phyloP scores from a whole-genome alignment of 2,797 vertebrate genomes.

The Intellagama lesueurii region DNA sequence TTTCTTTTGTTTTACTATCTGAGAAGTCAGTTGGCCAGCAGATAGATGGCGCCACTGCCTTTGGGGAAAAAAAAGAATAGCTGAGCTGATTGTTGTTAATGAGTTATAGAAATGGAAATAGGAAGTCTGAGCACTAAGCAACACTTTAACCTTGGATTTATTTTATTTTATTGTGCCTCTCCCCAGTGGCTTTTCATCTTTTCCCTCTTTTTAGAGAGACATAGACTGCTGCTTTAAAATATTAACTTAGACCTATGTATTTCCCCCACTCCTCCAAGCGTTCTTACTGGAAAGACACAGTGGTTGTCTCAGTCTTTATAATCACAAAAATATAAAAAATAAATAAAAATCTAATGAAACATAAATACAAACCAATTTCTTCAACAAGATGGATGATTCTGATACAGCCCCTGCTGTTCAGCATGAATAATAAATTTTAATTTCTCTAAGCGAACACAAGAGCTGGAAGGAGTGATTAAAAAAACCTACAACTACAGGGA shows the following conservation, averaged over 20 bases:
- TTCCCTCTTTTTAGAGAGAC: not conserved
- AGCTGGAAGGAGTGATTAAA: not conserved
- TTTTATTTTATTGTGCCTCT: constrained; percentile 7
- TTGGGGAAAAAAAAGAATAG: not conserved
- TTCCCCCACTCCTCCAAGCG: not conserved
- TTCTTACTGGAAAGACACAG: not conserved
- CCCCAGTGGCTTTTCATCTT: not conserved
- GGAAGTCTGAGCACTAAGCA: not conserved
- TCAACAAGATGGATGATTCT: constrained; percentile 5
- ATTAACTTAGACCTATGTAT: not conserved
- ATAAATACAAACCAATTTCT: constrained; percentile 17
- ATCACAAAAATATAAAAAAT: not conserved
- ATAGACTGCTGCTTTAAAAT: not conserved
- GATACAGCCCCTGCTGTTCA: not conserved
- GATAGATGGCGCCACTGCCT: constrained; percentile 21
- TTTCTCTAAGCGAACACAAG: not conserved
- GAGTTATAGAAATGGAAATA: not conserved
- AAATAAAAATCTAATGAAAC: not conserved
- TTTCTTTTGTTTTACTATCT: no score
- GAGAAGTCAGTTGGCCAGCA: not conserved
- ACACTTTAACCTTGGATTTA: constrained; percentile 15
- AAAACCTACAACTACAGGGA: not conserved
- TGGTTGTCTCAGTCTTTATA: not conserved
- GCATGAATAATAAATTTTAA: constrained; percentile 2
- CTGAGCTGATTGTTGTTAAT: not conserved